A percentile compares a stretch with the other conserved stretches of the same genome.
phyloP scores from a whole-genome alignment of 2,797 vertebrate species.

The Luscinia luscinia region DNA sequence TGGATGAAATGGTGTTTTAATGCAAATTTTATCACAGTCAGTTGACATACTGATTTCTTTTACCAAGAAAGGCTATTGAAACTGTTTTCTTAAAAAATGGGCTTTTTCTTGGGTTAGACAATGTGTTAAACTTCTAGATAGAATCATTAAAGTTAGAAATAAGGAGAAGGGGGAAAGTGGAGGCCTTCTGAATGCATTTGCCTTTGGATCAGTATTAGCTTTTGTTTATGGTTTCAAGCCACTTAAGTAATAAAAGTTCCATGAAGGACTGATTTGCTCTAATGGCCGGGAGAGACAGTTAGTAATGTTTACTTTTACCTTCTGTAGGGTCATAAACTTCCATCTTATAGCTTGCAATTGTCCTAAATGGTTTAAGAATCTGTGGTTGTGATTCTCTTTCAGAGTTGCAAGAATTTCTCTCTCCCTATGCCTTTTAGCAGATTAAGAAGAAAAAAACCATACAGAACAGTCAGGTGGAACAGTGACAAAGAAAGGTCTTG shows the following conservation, averaged over 20 bases:
- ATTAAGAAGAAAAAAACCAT: not conserved
- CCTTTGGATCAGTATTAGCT: not conserved
- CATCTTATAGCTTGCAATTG: not conserved
- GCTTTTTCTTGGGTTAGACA: not conserved
- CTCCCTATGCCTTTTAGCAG: not conserved
- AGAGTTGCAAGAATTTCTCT: not conserved
- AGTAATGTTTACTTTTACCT: constrained; percentile 19
- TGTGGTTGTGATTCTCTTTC: not conserved
- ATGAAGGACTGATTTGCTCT: constrained; percentile 17
- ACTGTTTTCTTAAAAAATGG: not conserved
- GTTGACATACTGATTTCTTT: not conserved
- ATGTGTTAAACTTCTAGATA: not conserved
- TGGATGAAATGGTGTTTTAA: not conserved
- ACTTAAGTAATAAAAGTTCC: constrained; percentile 26
- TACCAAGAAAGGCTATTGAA: not conserved
- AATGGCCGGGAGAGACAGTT: not conserved
- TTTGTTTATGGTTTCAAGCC: constrained; percentile 7
- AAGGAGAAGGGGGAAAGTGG: not conserved
- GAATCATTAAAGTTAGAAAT: not conserved
- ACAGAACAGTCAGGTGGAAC: not conserved
- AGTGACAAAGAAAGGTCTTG: not conserved
- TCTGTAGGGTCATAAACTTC: not conserved
- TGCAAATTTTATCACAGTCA: not conserved
- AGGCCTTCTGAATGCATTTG: not conserved
- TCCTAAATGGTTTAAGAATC: not conserved